These are phyloP conservation scores for Melitaea athalia DNA, from an alignment of 2,888 invertebrate genomes.

Conservation along the genomic window DNA sequence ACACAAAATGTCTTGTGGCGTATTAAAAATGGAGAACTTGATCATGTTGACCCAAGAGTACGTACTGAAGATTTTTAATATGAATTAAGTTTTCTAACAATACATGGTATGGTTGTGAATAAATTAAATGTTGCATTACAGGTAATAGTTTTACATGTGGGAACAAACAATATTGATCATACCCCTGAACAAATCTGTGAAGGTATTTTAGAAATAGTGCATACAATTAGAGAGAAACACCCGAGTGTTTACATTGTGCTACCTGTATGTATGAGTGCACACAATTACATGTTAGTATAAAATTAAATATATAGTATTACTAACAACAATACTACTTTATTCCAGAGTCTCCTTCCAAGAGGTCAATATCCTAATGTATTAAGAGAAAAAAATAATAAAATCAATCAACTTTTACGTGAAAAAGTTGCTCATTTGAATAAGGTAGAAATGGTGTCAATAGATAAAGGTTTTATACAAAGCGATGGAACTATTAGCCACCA, in stretches of 20 bases:
- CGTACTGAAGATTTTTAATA: constrained; percentile 2
- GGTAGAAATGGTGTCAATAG: constrained; percentile 90
- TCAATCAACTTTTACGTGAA: constrained; percentile 88
- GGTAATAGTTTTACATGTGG: constrained; percentile 93
- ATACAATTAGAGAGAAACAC: constrained; percentile 88
- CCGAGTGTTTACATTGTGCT: constrained; percentile 91
- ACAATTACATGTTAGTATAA: neutral
- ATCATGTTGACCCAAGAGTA: constrained; percentile 94
- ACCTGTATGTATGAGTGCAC: constrained; percentile 84
- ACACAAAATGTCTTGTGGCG: constrained; percentile 96
- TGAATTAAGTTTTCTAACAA: neutral
- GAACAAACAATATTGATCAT: constrained; percentile 93
- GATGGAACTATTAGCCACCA: constrained; percentile 93
- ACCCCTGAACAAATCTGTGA: constrained; percentile 90
- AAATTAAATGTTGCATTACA: constrained; percentile 52
- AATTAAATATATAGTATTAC: neutral
- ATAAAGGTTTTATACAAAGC: constrained; percentile 89
- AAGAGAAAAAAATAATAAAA: constrained; percentile 88
- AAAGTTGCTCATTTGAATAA: constrained; percentile 84
- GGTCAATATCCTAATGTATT: constrained; percentile 92
- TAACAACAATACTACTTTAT: constrained; percentile 38
- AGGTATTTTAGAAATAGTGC: constrained; percentile 90
- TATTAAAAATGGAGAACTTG: constrained; percentile 93
- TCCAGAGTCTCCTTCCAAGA: constrained; percentile 92
- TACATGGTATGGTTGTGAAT: neutral